Evolutionary conservation across 2,797 vertebrate genomes (phyloP).

Genomic region (Gephyroberyx darwinii): DNA sequence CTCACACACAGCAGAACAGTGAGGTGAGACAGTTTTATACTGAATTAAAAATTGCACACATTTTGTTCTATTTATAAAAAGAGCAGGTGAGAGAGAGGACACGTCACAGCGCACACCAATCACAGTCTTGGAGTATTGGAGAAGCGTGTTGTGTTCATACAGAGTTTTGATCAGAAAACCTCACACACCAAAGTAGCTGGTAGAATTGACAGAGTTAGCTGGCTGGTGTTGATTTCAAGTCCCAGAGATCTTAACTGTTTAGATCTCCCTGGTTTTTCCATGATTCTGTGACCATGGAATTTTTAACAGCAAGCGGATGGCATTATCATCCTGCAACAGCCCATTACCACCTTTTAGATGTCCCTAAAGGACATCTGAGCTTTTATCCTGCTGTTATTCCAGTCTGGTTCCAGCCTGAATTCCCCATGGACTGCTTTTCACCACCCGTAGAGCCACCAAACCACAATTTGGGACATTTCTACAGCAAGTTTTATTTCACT

Average conservation of each 20-base stretch:
- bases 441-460: too few species aligned
- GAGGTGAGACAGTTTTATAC: not conserved
- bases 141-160: slow-evolving; percentile 13
- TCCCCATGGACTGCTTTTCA: too few species aligned
- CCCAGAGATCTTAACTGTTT: slow-evolving; percentile 65
- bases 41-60: not conserved
- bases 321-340: not conserved
- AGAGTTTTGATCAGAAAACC: slow-evolving; percentile 14
- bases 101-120: too few species aligned
- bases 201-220: slow-evolving; percentile 35
- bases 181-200: slow-evolving; percentile 29
- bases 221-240: slow-evolving; percentile 67
- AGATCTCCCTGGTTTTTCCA: slow-evolving; percentile 49
- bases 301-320: slow-evolving; percentile 40
- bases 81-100: not conserved
- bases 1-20: not conserved
- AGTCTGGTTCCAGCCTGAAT: not conserved
- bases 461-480: too few species aligned
- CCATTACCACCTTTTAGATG: slow-evolving; percentile 10
- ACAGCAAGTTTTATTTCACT: too few species aligned
- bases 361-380: not conserved
- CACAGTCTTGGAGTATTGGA: too few species aligned
- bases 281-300: slow-evolving; percentile 38
- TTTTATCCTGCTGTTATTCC: not conserved
- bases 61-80: not conserved